These are phyloP conservation scores for Pseudobourletiella spinata DNA, from an alignment of 1,140 invertebrate genomes.

Conservation along the genomic window DNA sequence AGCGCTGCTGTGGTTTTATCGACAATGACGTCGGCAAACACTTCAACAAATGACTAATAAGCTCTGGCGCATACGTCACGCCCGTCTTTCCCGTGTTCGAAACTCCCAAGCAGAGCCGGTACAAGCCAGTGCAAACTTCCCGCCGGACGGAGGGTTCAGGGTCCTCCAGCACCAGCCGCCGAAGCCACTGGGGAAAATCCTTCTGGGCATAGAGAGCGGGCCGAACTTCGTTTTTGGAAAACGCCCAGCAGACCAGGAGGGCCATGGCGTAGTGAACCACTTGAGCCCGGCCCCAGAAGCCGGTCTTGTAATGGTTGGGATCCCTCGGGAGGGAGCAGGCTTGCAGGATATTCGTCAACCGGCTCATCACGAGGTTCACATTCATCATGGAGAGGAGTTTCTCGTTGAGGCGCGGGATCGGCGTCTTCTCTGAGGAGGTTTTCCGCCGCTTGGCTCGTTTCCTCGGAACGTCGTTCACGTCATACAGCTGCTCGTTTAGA, in stretches of 20 bases:
- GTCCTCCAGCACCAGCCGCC: conserved; percentile 68
- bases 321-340: conserved; percentile 70
- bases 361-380: conserved; percentile 65
- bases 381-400: conserved; percentile 73
- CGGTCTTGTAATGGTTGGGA: conserved; percentile 72
- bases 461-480: conserved; percentile 30
- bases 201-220: conserved; percentile 55
- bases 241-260: conserved; percentile 70
- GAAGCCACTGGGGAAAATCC: conserved; percentile 61
- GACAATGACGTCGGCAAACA: conserved; percentile 71
- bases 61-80: conserved; percentile 55
- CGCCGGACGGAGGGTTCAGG: conserved; percentile 74
- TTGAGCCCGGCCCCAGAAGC: conserved; percentile 75
- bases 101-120: conserved; percentile 70
- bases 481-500: conserved; percentile 31
- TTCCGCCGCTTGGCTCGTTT: conserved; percentile 37
- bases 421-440: conserved; percentile 50
- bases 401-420: conserved; percentile 56
- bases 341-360: conserved; percentile 74
- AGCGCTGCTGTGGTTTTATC: conserved; percentile 58
- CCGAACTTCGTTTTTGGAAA: conserved; percentile 57
- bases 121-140: conserved; percentile 80
- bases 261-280: conserved; percentile 72
- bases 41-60: conserved; percentile 65
- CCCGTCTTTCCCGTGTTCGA: conserved; percentile 50